Conservation (phyloP, 30 jellyfish, hydroid and myxozoan species). For the Turritopsis rubra region DNA sequence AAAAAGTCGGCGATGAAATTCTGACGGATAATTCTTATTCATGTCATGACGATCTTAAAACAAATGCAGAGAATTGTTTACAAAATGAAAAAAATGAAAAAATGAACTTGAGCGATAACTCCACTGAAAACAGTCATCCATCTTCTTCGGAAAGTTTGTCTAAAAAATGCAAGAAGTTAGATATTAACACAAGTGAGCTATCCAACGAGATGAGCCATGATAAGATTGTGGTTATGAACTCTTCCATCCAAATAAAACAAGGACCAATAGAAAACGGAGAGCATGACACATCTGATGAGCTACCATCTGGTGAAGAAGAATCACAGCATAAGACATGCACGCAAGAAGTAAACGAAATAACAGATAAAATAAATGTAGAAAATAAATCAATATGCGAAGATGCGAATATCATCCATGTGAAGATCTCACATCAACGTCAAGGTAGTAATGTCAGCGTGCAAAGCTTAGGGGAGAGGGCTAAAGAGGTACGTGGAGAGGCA, state of each 20-base stretch:
- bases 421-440: constrained; percentile 39
- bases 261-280: not conserved
- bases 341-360: not conserved
- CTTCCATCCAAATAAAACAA: not conserved
- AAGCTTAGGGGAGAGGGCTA: constrained; percentile 70
- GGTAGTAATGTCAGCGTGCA: constrained; percentile 39
- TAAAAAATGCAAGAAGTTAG: not conserved
- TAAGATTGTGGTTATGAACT: no score
- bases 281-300: not conserved
- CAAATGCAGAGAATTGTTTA: not conserved
- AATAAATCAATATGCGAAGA: not conserved
- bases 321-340: not conserved
- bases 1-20: not conserved
- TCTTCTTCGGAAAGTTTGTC: not conserved
- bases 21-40: not conserved
- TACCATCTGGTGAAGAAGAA: not conserved
- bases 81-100: not conserved
- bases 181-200: not conserved
- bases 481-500: constrained; percentile 87
- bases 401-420: constrained; percentile 21
- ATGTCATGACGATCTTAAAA: not conserved
- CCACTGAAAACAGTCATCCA: not conserved
- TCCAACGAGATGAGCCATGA: not conserved
- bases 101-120: not conserved
- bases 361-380: constrained; percentile 1